Conservation (phyloP, 2,888 invertebrate genomes). For the Exephanes ischioxanthus region DNA sequence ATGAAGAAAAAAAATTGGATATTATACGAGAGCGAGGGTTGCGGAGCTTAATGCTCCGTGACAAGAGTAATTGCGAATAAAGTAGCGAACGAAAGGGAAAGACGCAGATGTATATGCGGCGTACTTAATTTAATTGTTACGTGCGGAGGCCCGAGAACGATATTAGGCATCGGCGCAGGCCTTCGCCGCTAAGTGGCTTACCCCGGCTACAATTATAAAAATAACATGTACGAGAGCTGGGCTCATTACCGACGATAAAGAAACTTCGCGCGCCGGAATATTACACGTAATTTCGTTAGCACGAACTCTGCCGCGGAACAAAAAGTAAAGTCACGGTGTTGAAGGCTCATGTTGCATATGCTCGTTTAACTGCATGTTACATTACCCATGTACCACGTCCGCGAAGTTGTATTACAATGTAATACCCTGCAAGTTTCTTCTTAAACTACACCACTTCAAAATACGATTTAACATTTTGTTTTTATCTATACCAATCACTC, state of each 20-base stretch:
- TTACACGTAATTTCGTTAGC: constrained; percentile 56
- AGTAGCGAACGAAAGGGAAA: constrained; percentile 37
- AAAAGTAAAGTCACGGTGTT: constrained; percentile 26
- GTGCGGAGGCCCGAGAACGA: constrained; percentile 10
- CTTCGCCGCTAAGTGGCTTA: constrained; percentile 39
- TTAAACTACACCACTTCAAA: not conserved
- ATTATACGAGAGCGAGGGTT: not conserved
- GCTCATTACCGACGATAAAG: constrained; percentile 49
- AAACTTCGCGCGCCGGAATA: constrained; percentile 45
- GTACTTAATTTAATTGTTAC: constrained; percentile 50
- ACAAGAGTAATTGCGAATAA: constrained; percentile 51
- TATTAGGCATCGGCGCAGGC: constrained; percentile 35
- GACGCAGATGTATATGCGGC: constrained; percentile 23
- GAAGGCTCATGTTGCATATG: constrained; percentile 15
- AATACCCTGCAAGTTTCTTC: not conserved
- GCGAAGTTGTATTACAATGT: constrained; percentile 5
- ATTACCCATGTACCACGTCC: constrained; percentile 17
- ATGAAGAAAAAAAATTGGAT: constrained; percentile 19
- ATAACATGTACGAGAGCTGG: constrained; percentile 36
- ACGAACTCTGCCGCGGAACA: constrained; percentile 22
- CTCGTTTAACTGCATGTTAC: constrained; percentile 10
- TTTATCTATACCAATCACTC: not conserved
- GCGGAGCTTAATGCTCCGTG: constrained; percentile 61
- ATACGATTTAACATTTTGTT: not conserved
- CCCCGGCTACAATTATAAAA: constrained; percentile 51